These are phyloP conservation scores for Xiphias gladius DNA, from an alignment of 2,113 vertebrate species.

Conservation along the genomic window DNA sequence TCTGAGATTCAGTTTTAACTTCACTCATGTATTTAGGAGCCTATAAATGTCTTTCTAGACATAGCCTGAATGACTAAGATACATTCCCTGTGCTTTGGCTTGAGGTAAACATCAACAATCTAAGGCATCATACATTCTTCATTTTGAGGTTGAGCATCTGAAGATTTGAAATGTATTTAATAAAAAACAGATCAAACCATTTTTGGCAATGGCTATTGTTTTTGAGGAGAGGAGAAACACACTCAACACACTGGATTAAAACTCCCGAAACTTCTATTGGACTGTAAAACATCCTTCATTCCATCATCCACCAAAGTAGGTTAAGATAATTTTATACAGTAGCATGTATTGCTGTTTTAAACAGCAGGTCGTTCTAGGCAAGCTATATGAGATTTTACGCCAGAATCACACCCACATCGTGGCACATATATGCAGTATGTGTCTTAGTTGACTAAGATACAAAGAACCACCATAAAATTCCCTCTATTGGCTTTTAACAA, in stretches of 20 bases:
- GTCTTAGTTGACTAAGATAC: background rate
- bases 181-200: background rate
- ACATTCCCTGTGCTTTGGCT: background rate
- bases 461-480: background rate
- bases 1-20: constrained; percentile 23
- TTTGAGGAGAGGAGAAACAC: background rate
- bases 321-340: constrained; percentile 1
- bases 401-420: constrained; percentile 11
- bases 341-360: background rate
- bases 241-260: constrained; percentile 22
- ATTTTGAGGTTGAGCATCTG: constrained; percentile 20
- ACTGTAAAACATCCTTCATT: background rate
- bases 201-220: background rate
- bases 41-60: constrained; percentile 30
- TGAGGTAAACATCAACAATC: constrained; percentile 29
- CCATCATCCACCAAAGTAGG: constrained; percentile 16
- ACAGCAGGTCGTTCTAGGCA: background rate
- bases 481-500: background rate
- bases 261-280: background rate
- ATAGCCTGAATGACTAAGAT: constrained; percentile 38
- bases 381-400: no score
- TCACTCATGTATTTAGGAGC: constrained; percentile 28
- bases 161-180: constrained; percentile 31
- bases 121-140: constrained; percentile 11
- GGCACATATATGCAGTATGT: background rate